Evolutionary conservation across 1,140 invertebrate species (phyloP).

Genomic region (Parapsyche elsis): DNA sequence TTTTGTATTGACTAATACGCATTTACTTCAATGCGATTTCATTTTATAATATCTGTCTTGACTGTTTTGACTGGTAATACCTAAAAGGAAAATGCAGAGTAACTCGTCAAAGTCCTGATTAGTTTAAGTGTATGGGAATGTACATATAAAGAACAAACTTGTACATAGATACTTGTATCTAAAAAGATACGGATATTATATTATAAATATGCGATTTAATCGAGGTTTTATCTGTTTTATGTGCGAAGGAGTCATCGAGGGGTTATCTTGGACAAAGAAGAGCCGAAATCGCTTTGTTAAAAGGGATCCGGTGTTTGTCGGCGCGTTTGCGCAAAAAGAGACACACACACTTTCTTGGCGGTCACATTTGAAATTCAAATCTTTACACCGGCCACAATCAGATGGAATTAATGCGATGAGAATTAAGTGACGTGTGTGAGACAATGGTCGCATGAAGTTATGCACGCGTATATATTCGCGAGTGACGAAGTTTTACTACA

Average conservation of each 20-base stretch:
- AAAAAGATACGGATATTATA: too few species aligned
- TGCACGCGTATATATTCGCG: neutral
- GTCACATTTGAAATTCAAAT: slow-evolving; percentile 48
- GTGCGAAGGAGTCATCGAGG: neutral
- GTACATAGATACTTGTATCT: too few species aligned
- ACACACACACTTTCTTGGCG: neutral
- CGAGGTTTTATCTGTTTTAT: too few species aligned
- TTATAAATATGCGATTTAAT: too few species aligned
- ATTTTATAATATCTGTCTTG: too few species aligned
- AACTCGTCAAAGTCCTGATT: too few species aligned
- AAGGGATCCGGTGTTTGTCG: slow-evolving; percentile 36
- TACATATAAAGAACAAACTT: too few species aligned
- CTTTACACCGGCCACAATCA: slow-evolving; percentile 38
- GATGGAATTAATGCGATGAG: slow-evolving; percentile 52
- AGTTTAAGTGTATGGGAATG: too few species aligned
- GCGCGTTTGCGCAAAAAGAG: slow-evolving; percentile 29
- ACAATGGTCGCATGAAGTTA: slow-evolving; percentile 34
- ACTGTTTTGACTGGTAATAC: too few species aligned
- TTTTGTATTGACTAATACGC: neutral
- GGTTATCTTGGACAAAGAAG: slow-evolving; percentile 6
- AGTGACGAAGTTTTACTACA: slow-evolving; percentile 11
- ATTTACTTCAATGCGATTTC: too few species aligned
- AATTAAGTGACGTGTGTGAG: slow-evolving; percentile 50
- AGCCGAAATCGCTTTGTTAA: slow-evolving; percentile 34
- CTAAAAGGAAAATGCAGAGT: too few species aligned